Base-by-base conservation (phyloP, 2,113 vertebrate genomes). In the Micromys minutus region DNA sequence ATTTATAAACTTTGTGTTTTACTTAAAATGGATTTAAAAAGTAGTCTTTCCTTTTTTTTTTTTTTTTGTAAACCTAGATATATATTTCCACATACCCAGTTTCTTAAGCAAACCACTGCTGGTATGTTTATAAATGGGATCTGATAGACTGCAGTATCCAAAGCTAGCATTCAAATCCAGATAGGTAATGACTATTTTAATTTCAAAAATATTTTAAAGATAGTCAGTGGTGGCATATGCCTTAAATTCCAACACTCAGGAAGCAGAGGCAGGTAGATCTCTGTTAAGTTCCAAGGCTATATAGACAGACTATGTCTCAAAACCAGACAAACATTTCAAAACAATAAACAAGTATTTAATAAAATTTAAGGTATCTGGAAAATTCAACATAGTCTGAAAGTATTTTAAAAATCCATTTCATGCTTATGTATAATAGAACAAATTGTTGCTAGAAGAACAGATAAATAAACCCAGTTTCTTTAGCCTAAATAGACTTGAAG, bases 401-500 rank as follows among this genome's bases (percentile, higher is more conserved):
- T 47, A 93, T 92, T 85, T 96, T 93, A 87, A 95, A n/a, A 96
- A 50, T 50, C 17, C 87, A 45, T 84, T 85, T 93, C 77, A 91
- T 75, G 57, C 13, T 88, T 91, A 85, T 45, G 0, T 55, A 86
- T 22, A 96, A 90, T 0, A 76, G 19, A 31, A 91, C n/a, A 89
- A 87, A 45, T 15, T 85, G 26, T 91, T 81, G 47, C 77, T 85
- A 65, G 61, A 88, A 93, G 16, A 76, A 83, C 34, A 89, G 59
- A 93, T 11, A 77, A 92, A 79, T 75, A 93, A 97, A 79, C 29
- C 6, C 29, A 81, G 96, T 77, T 92, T 65, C 80, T 97, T 91
- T 97, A 95, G 86, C 94, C 94, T 94, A 96, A 94, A 98, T 47
- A 92, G 26, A 59, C 39, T 45, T 22, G 89, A 93, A 90, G 89